Base-by-base conservation (phyloP, 2,888 invertebrate genomes). In the Tholera decimalis region DNA sequence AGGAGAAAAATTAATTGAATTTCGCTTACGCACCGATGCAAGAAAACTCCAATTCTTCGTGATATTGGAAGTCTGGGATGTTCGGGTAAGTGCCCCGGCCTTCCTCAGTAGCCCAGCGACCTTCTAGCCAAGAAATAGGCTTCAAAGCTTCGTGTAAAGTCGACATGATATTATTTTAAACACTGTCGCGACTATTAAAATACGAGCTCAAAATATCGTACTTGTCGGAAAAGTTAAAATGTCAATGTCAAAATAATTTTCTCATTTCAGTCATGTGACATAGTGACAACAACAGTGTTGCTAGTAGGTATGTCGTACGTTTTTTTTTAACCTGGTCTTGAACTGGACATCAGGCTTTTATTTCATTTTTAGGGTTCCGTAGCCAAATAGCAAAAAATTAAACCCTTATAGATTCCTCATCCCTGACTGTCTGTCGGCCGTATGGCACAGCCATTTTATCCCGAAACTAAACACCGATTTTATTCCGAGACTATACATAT, bases 121-220 rank as follows among this genome's bases (percentile, higher is more conserved):
- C 97, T 39, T 96, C 89, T 7, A 97, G 87, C 96, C 97, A 97
- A 1, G 92, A 86, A 70, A 97, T 82, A 0, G 96, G 96, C 69
- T 90, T 91, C 39, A 97, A 53, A n/a, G 95, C 92, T 66, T 96
- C 96, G 50, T 95, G 95, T 83, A 92, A 44, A 54, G 35, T 7
- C 30, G 79, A 62, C 60, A 77, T 71, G 65, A 26, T 64, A 28
- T n/a, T 22, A 22, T 43, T 50, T 0, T 8, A 0, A 22, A 9
- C 0, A 11, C 24, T 37, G 20, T 9, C 4, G 13, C 15, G 7
- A 9, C n/a, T 18, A 18, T 41, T 35, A 37, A n/a, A n/a, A n/a
- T n/a, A n/a, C n/a, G n/a, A n/a, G n/a, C n/a, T n/a, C n/a, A n/a
- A n/a, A n/a, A n/a, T n/a, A n/a, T n/a, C n/a, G n/a, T n/a, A n/a